phyloP scores from a whole-genome alignment of 2,797 vertebrate genomes.

The Lepidocolaptes lacrymiger region DNA sequence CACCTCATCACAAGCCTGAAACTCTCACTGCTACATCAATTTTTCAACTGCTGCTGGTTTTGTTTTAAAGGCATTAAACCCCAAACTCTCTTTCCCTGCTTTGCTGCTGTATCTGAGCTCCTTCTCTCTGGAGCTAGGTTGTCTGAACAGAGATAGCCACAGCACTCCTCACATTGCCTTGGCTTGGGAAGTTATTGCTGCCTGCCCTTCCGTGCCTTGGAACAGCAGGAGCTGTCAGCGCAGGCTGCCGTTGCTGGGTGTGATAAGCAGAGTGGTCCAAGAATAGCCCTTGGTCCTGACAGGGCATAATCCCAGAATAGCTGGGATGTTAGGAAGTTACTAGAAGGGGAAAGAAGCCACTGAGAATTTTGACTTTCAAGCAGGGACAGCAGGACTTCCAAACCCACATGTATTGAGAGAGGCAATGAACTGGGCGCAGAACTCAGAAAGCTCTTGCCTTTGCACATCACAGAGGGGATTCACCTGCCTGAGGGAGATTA shows the following conservation, averaged over 20 bases:
- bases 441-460: background rate
- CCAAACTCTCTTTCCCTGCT: background rate
- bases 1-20: background rate
- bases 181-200: background rate
- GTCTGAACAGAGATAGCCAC: background rate
- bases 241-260: background rate
- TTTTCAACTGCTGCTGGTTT: background rate
- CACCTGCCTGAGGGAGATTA: background rate
- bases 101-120: background rate
- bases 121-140: background rate
- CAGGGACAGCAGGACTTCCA: background rate
- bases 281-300: conserved; percentile 18
- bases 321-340: background rate
- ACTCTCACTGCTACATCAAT: background rate
- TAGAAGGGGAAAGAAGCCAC: background rate
- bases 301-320: background rate
- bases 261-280: background rate
- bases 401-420: background rate
- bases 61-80: background rate
- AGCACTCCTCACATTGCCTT: background rate
- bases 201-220: background rate
- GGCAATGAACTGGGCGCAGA: background rate
- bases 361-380: background rate
- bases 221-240: background rate
- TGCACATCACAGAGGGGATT: background rate